Evolutionary conservation across 2,888 invertebrate genomes (phyloP), one percentile per base, ranked within the genome.

Genomic region (Pollenia labialis): DNA sequence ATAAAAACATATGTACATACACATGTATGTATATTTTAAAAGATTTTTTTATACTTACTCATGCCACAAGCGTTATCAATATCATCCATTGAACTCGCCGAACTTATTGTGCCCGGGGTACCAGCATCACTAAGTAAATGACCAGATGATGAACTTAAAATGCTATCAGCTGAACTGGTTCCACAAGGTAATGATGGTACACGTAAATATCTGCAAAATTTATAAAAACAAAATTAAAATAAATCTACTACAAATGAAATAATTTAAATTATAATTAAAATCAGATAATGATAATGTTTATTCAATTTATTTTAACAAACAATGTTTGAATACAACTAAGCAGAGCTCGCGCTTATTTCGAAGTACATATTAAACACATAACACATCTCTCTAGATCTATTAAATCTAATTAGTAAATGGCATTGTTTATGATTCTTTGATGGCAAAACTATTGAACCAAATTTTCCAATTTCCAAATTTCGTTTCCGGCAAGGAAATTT

Each of bases 71-170:
- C 58, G 40, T 90, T 89, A 74, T 93, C 92, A 85, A 93, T 93
- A 89, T 97, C 97, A 90, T 97, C 97, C 88, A 95, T 95, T 0
- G 96, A 97, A 58, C 97, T 97, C 52, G 96, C 96, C 0, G 96
- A 96, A 10, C 96, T 96, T 4, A 96, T 93, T 0, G 95, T 95
- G 69, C 95, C 94, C 0, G 95, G 95, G 46, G 96, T 96, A 94
- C 95, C 50, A 94, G 95, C 56, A 94, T 95, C 81, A 95, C 94
- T 88, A 95, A 92, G 85, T 68, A 91, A 90, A 88, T 93, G 92
- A 9, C 93, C 93, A 14, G 93, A 93, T 9, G 94, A 93, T 74
- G 94, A 93, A 89, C 93, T 94, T 11, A 94, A 90, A 58, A 93
- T 90, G 77, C 95, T 95, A 90, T 95, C 95, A 4, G 94, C 94